Evolutionary conservation across 2,113 vertebrate genomes (phyloP).

Genomic region (Ahaetulla prasina): DNA sequence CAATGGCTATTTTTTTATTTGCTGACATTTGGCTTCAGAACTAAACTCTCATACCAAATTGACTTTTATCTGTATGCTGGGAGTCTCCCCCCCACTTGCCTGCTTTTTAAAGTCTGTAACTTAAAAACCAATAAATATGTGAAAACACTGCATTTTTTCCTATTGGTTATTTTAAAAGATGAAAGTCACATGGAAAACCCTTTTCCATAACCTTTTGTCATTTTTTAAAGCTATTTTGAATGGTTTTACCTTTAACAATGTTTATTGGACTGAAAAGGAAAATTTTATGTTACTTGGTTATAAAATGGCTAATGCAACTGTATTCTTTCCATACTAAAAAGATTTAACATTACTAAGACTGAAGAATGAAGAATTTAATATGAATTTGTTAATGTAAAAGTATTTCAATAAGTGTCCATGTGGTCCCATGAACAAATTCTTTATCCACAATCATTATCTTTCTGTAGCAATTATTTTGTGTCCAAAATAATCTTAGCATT

Average conservation of each 20-base stretch:
- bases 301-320: neutral
- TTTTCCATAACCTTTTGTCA: neutral
- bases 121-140: rapidly evolving
- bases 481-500: neutral
- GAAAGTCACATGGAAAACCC: slow-evolving; percentile 14
- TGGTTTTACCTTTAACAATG: slow-evolving; percentile 6
- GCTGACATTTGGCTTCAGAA: slow-evolving; percentile 14
- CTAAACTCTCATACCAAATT: neutral
- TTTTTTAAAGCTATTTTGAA: neutral
- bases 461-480: neutral
- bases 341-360: neutral
- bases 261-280: neutral
- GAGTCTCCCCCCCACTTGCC: rapidly evolving
- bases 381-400: neutral
- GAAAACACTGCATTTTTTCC: neutral
- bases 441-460: neutral
- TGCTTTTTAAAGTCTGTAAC: slow-evolving; percentile 25
- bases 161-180: slow-evolving; percentile 10
- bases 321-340: neutral
- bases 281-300: neutral
- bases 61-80: neutral
- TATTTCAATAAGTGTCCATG: neutral
- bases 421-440: neutral
- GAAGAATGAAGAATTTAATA: neutral
- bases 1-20: slow-evolving; percentile 21